These are phyloP conservation scores for Eilema sororculum DNA, from an alignment of 2,888 invertebrate genomes.

Conservation along the genomic window DNA sequence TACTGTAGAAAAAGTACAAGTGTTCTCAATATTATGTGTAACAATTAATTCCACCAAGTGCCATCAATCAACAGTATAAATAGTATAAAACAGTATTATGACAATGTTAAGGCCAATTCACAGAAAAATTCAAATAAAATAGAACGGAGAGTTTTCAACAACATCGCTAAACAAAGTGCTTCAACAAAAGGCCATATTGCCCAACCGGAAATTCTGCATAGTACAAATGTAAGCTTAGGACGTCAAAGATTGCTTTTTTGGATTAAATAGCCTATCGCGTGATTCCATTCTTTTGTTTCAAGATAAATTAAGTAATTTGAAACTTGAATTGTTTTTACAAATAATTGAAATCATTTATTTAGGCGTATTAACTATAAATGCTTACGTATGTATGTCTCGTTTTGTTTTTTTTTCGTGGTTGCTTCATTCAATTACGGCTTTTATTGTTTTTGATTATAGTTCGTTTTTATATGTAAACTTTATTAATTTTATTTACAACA, in stretches of 20 bases:
- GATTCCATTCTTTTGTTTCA: slow-evolving; percentile 35
- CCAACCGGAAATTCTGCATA: slow-evolving; percentile 1
- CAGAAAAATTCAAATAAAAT: background rate
- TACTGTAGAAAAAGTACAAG: too few relatives aligned
- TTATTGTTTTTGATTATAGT: background rate
- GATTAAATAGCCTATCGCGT: slow-evolving; percentile 46
- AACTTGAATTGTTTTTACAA: slow-evolving; percentile 5
- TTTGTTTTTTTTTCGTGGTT: background rate
- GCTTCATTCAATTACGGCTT: background rate
- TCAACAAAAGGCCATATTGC: background rate
- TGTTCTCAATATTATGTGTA: too few relatives aligned
- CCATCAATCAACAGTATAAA: too few relatives aligned
- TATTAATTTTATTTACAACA: background rate
- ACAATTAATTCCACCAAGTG: too few relatives aligned
- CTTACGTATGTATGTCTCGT: background rate
- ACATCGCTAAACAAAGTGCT: background rate
- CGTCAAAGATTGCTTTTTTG: slow-evolving; percentile 7
- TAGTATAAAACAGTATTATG: background rate
- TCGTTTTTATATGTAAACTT: background rate
- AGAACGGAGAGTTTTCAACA: background rate
- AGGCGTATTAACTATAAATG: background rate
- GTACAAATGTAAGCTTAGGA: background rate
- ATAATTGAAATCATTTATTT: slow-evolving; percentile 2
- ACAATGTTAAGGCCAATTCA: background rate
- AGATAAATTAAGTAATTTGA: slow-evolving; percentile 10